Percentiles rank a stretch among this genome's conserved stretches.
Conservation (phyloP, 2,888 invertebrate genomes). For the Autographa gamma region DNA sequence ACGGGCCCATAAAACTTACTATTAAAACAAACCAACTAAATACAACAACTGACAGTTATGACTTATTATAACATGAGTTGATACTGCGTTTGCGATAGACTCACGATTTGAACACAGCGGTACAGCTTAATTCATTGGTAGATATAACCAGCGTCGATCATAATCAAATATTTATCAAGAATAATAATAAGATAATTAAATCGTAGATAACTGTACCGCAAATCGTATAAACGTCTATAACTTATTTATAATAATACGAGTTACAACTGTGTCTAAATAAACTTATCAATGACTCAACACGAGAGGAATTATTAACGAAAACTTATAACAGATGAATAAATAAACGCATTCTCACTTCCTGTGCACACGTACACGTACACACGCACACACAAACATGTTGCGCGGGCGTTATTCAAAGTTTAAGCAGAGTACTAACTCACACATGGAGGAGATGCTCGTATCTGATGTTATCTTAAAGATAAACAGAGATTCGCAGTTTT, state of each 20-base stretch:
- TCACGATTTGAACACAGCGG: slow-evolving; percentile 1
- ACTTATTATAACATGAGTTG: slow-evolving; percentile 17
- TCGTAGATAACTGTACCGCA: slow-evolving; percentile 3
- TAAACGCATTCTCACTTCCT: slow-evolving; percentile 57
- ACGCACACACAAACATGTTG: slow-evolving; percentile 11
- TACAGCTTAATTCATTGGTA: slow-evolving; percentile 14
- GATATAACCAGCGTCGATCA: slow-evolving; percentile 6
- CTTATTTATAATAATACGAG: slow-evolving; percentile 2
- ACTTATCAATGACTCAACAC: slow-evolving; percentile 48
- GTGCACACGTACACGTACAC: slow-evolving; percentile 29
- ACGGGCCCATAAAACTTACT: slow-evolving; percentile 14
- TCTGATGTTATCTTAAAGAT: slow-evolving; percentile 41
- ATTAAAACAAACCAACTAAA: neutral
- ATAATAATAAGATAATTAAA: slow-evolving; percentile 11
- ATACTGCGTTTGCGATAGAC: neutral
- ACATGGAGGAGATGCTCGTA: slow-evolving; percentile 30
- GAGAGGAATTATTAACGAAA: slow-evolving; percentile 49
- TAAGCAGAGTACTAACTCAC: slow-evolving; percentile 36
- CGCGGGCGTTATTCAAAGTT: slow-evolving; percentile 34
- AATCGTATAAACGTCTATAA: slow-evolving; percentile 22
- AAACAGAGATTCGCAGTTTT: slow-evolving; percentile 32
- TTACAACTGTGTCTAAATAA: slow-evolving; percentile 47
- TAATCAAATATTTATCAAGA: slow-evolving; percentile 19
- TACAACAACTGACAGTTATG: slow-evolving; percentile 21
- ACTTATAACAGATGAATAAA: slow-evolving; percentile 59